Base-by-base conservation (phyloP, 1,140 invertebrate genomes). In the Neotoxoptera formosana region DNA sequence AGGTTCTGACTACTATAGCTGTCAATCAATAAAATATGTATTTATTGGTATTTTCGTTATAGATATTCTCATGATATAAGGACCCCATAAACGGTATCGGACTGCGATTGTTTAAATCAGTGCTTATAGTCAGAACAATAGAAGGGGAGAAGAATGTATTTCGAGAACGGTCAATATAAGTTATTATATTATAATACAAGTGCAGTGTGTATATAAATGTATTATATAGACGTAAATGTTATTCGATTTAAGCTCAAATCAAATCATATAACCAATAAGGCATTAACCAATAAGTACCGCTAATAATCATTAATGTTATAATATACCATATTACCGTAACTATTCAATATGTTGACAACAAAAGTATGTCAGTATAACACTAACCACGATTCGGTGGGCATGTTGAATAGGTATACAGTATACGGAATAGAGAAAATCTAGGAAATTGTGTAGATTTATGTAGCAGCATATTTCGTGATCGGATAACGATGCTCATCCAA, bases 31-130 rank as follows among this genome's bases (percentile, higher is more conserved):
- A 30, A 83, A 84, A 30, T 20, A 76, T 25, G 47, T 48, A 84
- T 92, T 92, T 92, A 92, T 92, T 53, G 91, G 91, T 83, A 92
- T 92, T 92, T 92, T 84, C 34, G 53, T 56, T 84, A 76, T n/a
- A 84, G 67, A 92, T 53, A 53, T 92, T 92, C 91, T 84, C 47
- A 90, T 60, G 4, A 67, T 56, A 76, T 41, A 92, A 84, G 7
- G 81, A 30, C 76, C 91, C 91, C 45, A 34, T 88, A 90, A 56
- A 90, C 91, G 91, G 48, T 92, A 20, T 51, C 84, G 45, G 9
- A 53, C 76, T 8, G 34, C 21, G 21, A 83, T 83, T 92, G 91
- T 92, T 84, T 92, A 84, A 92, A 84, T 92, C 90, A 67, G 91
- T 45, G 25, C n/a, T n/a, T 90, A 41, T 41, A 47, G 36, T 34